Percentiles rank a stretch among this genome's conserved stretches.
Conservation (phyloP, 2,113 vertebrate species). For the Rafetus swinhoei region DNA sequence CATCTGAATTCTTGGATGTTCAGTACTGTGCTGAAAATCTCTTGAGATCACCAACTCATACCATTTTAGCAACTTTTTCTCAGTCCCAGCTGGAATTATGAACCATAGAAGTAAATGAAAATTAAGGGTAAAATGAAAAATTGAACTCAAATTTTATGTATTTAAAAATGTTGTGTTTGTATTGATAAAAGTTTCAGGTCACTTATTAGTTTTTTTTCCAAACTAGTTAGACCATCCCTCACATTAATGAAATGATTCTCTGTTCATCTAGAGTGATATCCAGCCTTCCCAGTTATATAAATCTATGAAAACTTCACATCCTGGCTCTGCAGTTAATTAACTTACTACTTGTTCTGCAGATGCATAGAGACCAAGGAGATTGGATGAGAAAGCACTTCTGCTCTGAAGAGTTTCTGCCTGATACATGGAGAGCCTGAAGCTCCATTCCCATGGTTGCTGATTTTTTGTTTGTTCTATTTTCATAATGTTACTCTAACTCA, state of each 20-base stretch:
- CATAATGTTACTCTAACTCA: not conserved
- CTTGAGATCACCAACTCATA: not conserved
- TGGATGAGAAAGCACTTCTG: not conserved
- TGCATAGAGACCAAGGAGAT: not conserved
- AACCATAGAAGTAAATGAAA: not conserved
- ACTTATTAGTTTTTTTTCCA: not conserved
- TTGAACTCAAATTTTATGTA: not conserved
- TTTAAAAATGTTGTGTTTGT: not conserved
- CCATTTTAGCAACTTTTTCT: not conserved
- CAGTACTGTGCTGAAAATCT: not conserved
- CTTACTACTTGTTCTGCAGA: not conserved
- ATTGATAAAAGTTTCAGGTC: not conserved
- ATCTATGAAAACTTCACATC: not conserved
- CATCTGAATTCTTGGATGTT: not conserved
- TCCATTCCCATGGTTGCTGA: not conserved
- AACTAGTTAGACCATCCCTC: not conserved
- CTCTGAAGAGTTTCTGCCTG: not conserved
- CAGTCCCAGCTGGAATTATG: not conserved
- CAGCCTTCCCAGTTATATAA: not conserved
- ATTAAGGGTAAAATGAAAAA: fast-evolving
- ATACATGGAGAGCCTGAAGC: not conserved
- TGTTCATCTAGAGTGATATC: not conserved
- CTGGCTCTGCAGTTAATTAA: not conserved
- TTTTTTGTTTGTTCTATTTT: not conserved
- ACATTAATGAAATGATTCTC: not conserved